These are phyloP conservation scores for Propithecus perrieri DNA, from an alignment of 2,797 vertebrate genomes.

Conservation along the genomic window DNA sequence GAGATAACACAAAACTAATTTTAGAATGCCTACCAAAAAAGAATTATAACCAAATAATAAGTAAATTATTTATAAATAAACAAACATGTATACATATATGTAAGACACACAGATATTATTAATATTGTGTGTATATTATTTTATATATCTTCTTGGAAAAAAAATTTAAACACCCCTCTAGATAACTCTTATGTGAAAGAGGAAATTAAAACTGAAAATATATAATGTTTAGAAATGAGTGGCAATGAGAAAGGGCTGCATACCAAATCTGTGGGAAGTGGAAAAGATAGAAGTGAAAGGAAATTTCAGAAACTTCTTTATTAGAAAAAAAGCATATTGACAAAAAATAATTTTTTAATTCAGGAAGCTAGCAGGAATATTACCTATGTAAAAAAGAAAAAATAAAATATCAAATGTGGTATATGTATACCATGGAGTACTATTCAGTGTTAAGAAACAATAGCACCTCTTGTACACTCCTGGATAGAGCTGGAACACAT, in stretches of 20 bases:
- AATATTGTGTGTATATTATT: not conserved
- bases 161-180: not conserved
- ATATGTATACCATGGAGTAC: no score
- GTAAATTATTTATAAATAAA: not conserved
- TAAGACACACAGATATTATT: not conserved
- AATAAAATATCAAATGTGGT: not conserved
- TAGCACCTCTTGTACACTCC: no score
- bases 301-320: not conserved
- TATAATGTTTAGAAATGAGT: not conserved
- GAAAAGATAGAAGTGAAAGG: not conserved
- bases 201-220: constrained; percentile 37
- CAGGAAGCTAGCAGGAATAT: not conserved
- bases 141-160: not conserved
- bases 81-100: not conserved
- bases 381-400: not conserved
- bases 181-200: not conserved
- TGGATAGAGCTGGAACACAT: no score
- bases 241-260: not conserved
- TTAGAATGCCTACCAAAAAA: not conserved
- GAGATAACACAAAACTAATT: not conserved
- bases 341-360: constrained; percentile 41
- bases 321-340: not conserved
- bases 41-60: not conserved
- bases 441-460: no score
- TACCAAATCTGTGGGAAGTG: not conserved